Evolutionary conservation across 2,113 vertebrate genomes (phyloP), one percentile per base, ranked within the genome.

Genomic region (Nyctereutes procyonoides): DNA sequence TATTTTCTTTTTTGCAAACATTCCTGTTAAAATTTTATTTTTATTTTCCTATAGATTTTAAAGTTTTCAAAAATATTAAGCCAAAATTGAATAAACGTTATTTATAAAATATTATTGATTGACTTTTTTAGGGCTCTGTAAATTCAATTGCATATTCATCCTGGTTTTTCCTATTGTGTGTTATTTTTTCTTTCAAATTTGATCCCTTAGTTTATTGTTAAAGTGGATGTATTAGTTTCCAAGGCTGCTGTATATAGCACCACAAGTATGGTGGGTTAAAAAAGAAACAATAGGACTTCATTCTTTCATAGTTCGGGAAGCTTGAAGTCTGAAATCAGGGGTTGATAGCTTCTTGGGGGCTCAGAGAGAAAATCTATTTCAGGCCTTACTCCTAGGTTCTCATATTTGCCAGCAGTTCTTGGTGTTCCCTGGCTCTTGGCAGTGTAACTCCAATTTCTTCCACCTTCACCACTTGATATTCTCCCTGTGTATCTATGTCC

Each of bases 61-160:
- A 92, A 74, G n/a, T 79, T 93, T 93, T 85, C 19, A 81, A 48
- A 88, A 79, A 85, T 93, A 56, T 69, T 96, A 48, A 65, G 26
- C 15, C 60, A 73, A 85, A 90, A 53, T 81, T 28, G 20, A 90
- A 74, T 80, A 74, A 73, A 89, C 30, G 24, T 65, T 82, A 79
- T 8, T 2, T 9, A 4, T 9, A 69, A 28, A 96, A 81, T 93
- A 84, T 85, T 71, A 2, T 30, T 38, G 84, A n/a, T 91, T 81
- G 32, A 97, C 1, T 35, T 88, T 69, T 94, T 69, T n/a, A 60
- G 90, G 1, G 0, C 85, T 38, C 62, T 6, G n/a, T 80, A 79
- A 96, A 92, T 96, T 96, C 95, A 97, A 93, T 83, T 97, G 85
- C 87, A 35, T 82, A 60, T 90, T 76, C 71, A 38, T 88, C 0